Conservation (phyloP, 1,140 invertebrate genomes). For the Cyrtorhinus lividipennis region DNA sequence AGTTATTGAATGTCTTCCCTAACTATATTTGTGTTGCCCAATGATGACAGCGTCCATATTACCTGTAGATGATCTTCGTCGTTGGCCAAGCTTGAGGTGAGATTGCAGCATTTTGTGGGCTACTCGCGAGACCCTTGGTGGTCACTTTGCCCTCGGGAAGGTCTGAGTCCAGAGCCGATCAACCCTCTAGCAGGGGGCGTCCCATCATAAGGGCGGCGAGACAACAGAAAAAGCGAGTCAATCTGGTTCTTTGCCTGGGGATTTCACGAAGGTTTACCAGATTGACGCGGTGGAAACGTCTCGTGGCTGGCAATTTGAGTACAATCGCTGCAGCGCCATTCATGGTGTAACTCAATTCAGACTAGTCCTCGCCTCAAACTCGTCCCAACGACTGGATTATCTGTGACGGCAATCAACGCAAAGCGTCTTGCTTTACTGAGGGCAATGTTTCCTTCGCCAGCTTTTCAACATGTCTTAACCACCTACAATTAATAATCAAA, state of each 20-base stretch:
- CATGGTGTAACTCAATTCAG: not conserved
- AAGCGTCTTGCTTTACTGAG: not conserved
- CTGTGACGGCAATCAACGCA: too few species aligned
- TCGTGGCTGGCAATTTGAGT: constrained; percentile 9
- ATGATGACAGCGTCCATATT: not conserved
- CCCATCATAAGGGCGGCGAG: not conserved
- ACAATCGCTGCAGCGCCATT: not conserved
- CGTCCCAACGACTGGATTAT: too few species aligned
- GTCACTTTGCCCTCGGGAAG: constrained; percentile 1
- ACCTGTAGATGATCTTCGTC: not conserved
- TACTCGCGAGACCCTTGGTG: not conserved
- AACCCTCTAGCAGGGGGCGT: not conserved
- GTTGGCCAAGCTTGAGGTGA: not conserved
- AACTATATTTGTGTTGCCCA: not conserved
- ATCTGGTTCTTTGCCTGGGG: not conserved
- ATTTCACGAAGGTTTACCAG: not conserved
- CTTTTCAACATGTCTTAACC: too few species aligned
- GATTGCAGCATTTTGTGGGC: not conserved
- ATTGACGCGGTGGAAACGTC: not conserved
- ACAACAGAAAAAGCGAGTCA: not conserved
- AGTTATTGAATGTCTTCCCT: too few species aligned
- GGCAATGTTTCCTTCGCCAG: not conserved
- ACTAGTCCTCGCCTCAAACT: not conserved
- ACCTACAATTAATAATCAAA: too few species aligned
- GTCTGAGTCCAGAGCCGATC: not conserved